Percentiles rank a stretch among this genome's conserved stretches.
phyloP scores from a whole-genome alignment of 2,113 vertebrate genomes.

The Camelus dromedarius region DNA sequence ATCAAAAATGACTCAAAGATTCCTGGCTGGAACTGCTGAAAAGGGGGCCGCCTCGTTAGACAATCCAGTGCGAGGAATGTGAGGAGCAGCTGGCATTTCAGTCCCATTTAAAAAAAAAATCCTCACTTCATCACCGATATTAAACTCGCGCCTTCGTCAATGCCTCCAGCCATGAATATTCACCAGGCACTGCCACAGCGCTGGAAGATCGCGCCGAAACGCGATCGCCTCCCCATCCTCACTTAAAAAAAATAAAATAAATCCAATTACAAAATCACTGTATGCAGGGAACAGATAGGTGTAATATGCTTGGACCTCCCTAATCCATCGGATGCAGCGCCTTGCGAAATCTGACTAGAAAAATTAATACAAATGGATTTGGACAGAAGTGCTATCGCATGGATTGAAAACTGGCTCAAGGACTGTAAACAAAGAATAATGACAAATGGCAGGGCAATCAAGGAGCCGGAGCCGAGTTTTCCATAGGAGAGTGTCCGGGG shows the following conservation, averaged over 20 bases:
- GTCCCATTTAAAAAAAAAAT: conserved; percentile 59
- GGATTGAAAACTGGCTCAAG: conserved; percentile 70
- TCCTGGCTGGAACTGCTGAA: conserved; percentile 23
- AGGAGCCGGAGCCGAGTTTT: neutral
- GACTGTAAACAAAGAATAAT: conserved; percentile 69
- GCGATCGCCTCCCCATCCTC: neutral
- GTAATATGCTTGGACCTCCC: neutral
- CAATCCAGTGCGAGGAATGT: neutral
- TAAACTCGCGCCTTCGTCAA: neutral
- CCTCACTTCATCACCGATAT: neutral
- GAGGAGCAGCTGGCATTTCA: conserved; percentile 42
- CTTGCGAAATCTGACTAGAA: conserved; percentile 41
- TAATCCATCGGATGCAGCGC: neutral
- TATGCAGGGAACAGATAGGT: neutral
- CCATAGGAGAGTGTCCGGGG: neutral
- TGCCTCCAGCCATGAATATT: conserved; percentile 28
- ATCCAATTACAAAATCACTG: conserved; percentile 42
- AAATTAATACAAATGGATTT: conserved; percentile 72
- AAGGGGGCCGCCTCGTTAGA: conserved; percentile 36
- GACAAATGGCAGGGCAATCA: neutral
- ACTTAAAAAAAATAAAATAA: neutral
- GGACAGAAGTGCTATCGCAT: conserved; percentile 4
- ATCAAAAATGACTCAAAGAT: conserved; percentile 62
- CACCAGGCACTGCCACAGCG: neutral
- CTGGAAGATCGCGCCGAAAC: neutral